Evolutionary conservation across 2,797 vertebrate species (phyloP), one percentile per base, ranked within the genome.

Genomic region (Ceryle rudis): DNA sequence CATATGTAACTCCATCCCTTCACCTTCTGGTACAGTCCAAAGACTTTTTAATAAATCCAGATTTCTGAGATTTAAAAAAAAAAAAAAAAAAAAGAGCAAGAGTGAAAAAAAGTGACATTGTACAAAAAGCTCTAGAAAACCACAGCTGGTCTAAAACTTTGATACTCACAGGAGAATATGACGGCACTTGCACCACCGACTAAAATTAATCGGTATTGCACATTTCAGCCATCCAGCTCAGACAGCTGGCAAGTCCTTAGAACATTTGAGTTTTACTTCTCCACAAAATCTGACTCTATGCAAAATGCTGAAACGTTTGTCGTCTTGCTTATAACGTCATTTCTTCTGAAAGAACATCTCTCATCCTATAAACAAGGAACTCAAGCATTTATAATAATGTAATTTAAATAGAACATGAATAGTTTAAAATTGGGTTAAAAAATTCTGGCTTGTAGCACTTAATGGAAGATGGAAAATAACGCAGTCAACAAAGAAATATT

Each of bases 401-500:
- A 78, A 80, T 28, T 29, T 58, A 55, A 87, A 29, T 15, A 80
- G 33, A 65, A 52, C 47, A 74, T 29, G 65, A 64, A 91, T 69
- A 86, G 42, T 71, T 93, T 93, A 90, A 91, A 90, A 95, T 62
- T 51, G 20, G 39, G n/a, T 96, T 95, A 2, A 89, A 92, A 80
- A 95, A 67, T 29, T 55, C 73, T 92, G 83, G 41, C 66, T 90
- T 51, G 52, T 51, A 58, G 55, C 2, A 5, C 58, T 89, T 91
- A 93, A 91, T 55, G 73, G 78, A 85, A 81, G 83, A 91, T 73
- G 88, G 90, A 96, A 96, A 95, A 96, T 90, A 87, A 90, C 0
- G 0, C 54, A 90, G 62, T 93, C 93, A 96, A 89, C 81, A 94
- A 72, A 86, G 85, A 96, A 96, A 96, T 42, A 87, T 93, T 95